Percentiles rank a stretch among this genome's conserved stretches.
These are phyloP conservation scores for Megathymus violae DNA, from an alignment of 1,140 invertebrate species.

Conservation along the genomic window DNA sequence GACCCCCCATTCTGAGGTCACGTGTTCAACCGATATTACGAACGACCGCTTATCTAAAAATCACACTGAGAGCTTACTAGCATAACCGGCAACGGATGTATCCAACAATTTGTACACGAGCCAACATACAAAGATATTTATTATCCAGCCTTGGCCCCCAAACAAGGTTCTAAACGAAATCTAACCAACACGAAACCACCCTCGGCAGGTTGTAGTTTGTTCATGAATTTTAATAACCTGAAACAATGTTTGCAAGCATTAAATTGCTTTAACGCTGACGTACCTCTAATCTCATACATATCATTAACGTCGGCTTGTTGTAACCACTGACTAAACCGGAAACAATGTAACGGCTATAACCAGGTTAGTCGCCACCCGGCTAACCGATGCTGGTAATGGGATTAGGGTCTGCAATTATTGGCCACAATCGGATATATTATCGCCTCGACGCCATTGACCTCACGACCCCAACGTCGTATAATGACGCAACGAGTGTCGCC, in stretches of 20 bases:
- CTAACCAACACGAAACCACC: constrained; percentile 54
- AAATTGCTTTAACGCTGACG: constrained; percentile 8
- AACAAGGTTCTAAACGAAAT: constrained; percentile 38
- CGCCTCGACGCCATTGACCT: constrained; percentile 71
- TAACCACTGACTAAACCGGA: not conserved
- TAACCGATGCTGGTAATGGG: not conserved
- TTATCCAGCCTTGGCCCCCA: too few relatives aligned
- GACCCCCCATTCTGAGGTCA: too few relatives aligned
- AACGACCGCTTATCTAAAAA: too few relatives aligned
- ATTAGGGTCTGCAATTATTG: constrained; percentile 13
- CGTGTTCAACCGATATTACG: too few relatives aligned
- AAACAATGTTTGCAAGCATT: constrained; percentile 42
- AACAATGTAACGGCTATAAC: not conserved
- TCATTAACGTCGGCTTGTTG: not conserved
- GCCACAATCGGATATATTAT: constrained; percentile 43
- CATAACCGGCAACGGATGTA: too few relatives aligned
- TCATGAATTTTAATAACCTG: constrained; percentile 65
- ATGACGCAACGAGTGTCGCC: constrained; percentile 68
- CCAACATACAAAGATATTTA: too few relatives aligned
- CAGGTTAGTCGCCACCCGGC: not conserved
- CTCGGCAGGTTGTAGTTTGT: constrained; percentile 38
- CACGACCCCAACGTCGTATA: constrained; percentile 54
- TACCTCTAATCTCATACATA: not conserved
- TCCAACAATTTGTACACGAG: too few relatives aligned
- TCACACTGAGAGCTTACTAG: too few relatives aligned